Conservation (phyloP, 2,888 invertebrate species). For the Dusona sp. region DNA sequence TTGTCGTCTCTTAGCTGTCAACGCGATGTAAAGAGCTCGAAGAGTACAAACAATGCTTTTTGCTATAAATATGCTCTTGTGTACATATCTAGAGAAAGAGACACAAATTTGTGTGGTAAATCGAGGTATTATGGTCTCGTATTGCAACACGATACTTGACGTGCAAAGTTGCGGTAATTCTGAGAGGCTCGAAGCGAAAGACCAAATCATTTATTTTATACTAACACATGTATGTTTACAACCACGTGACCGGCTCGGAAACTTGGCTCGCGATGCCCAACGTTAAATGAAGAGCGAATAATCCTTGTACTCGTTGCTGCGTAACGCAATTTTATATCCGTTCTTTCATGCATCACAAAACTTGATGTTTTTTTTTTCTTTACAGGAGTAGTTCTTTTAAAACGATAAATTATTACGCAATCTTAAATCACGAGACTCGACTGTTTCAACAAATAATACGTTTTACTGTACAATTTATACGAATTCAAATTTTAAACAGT, state of each 20-base stretch:
- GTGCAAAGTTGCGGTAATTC: conserved; percentile 26
- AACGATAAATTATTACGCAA: not conserved
- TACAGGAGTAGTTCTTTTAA: not conserved
- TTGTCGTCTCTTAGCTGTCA: not conserved
- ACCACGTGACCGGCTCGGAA: not conserved
- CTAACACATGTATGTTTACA: not conserved
- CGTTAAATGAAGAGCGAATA: conserved; percentile 51
- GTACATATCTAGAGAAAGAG: not conserved
- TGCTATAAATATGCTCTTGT: not conserved
- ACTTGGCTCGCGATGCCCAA: conserved; percentile 22
- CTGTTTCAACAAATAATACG: not conserved
- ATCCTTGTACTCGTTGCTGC: conserved; percentile 66
- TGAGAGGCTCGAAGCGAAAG: conserved; percentile 5
- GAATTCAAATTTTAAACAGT: not conserved
- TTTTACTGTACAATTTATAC: not conserved
- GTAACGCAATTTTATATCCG: conserved; percentile 51
- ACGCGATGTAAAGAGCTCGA: not conserved
- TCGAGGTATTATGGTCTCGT: not conserved
- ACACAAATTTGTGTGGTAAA: conserved; percentile 5
- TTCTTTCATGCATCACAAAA: conserved; percentile 57
- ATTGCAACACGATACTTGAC: conserved; percentile 10
- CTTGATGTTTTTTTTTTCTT: not conserved
- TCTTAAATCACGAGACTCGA: not conserved
- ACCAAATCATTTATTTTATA: conserved; percentile 9
- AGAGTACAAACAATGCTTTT: not conserved